Evolutionary conservation across 2,113 vertebrate genomes (phyloP).

Genomic region (Pyrgilauda ruficollis): DNA sequence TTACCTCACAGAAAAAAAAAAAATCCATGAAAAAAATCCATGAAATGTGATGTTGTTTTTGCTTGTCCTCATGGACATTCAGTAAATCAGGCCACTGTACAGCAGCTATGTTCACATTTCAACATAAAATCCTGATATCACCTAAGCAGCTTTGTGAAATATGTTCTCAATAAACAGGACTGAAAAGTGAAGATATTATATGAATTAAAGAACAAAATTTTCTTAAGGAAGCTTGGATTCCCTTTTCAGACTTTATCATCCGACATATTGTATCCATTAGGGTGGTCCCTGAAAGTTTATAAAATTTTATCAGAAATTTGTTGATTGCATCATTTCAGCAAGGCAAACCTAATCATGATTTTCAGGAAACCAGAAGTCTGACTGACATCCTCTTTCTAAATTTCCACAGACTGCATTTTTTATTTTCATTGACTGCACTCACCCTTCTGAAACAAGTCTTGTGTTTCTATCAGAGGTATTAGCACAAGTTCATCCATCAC

Average conservation of each 20-base stretch:
- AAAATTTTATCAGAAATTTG: neutral
- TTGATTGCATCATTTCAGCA: neutral
- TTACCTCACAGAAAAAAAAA: conserved; percentile 7
- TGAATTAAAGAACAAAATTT: neutral
- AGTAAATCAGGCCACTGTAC: conserved; percentile 47
- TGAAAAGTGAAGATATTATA: neutral
- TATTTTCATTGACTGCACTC: neutral
- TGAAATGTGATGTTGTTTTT: conserved; percentile 44
- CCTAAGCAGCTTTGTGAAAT: conserved; percentile 35
- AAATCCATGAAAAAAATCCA: neutral
- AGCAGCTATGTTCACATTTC: neutral
- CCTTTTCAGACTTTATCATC: neutral
- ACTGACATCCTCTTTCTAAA: neutral
- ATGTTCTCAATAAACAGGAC: neutral
- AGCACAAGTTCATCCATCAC: neutral
- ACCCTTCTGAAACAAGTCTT: neutral
- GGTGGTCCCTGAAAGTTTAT: neutral
- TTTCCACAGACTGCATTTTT: neutral
- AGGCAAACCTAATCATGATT: neutral
- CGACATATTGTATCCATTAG: neutral
- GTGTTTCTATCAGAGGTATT: neutral
- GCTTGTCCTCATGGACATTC: neutral
- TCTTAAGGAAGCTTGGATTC: neutral
- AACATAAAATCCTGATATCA: conserved; percentile 20
- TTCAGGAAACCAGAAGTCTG: neutral